These are phyloP conservation scores for Rhopalosiphum maidis DNA, from an alignment of 1,140 invertebrate genomes.

Conservation along the genomic window DNA sequence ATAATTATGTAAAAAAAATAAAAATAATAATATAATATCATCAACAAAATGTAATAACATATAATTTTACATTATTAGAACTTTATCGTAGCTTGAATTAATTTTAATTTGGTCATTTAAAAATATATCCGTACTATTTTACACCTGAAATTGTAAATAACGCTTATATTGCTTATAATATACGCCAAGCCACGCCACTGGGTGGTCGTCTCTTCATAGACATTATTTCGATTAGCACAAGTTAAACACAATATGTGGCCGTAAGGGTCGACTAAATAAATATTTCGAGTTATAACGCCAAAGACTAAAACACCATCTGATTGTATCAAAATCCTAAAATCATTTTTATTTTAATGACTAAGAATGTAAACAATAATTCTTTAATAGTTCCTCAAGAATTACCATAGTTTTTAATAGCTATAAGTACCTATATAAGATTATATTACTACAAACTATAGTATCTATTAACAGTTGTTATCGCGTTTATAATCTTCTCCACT, in stretches of 20 bases:
- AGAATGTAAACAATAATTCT: neutral
- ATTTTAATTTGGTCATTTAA: too few species aligned
- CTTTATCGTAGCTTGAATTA: too few species aligned
- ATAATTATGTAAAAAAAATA: too few species aligned
- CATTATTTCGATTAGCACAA: neutral
- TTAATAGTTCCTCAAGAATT: too few species aligned
- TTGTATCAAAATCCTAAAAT: neutral
- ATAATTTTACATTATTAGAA: too few species aligned
- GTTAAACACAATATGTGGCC: neutral
- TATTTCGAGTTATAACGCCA: neutral
- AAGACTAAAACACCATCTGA: neutral
- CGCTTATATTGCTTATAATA: too few species aligned
- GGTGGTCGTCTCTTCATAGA: neutral
- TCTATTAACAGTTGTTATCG: neutral
- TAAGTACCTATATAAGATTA: neutral
- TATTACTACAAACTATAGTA: neutral
- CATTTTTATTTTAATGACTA: neutral
- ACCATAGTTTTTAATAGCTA: too few species aligned
- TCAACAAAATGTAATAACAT: too few species aligned
- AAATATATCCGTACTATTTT: too few species aligned
- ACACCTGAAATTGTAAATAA: too few species aligned
- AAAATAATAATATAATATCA: too few species aligned
- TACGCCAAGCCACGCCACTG: too few species aligned
- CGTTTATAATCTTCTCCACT: neutral
- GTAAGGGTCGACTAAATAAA: neutral